Percentiles rank a stretch among this genome's conserved stretches.
These are phyloP conservation scores for Parasteatoda lunata DNA, from an alignment of 2,888 invertebrate species.

Conservation along the genomic window DNA sequence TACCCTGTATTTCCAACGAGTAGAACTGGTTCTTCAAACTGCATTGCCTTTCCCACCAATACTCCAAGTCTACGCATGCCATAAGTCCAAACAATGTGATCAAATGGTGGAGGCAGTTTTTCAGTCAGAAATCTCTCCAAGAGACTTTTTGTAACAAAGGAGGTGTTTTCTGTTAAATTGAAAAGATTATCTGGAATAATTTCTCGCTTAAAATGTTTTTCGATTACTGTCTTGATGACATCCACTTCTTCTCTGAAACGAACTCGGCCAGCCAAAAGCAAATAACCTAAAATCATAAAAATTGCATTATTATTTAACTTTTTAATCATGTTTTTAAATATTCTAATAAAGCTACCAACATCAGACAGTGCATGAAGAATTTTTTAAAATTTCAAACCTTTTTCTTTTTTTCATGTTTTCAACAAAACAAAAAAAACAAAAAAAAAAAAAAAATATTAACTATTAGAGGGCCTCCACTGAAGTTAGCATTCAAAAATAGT, in stretches of 20 bases:
- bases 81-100: constrained; percentile 94
- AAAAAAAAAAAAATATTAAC: no score
- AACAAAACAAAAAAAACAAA: no score
- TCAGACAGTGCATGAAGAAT: no score
- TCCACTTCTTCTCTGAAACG: constrained; percentile 84
- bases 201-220: constrained; percentile 82
- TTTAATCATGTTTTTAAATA: no score
- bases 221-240: constrained; percentile 83
- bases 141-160: constrained; percentile 26
- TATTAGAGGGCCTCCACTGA: no score
- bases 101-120: constrained; percentile 76
- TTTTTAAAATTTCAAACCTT: no score
- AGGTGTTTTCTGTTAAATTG: constrained; percentile 71
- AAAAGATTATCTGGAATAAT: constrained; percentile 84
- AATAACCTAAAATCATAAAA: constrained; percentile 79
- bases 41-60: constrained; percentile 82
- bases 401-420: no score
- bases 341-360: no score
- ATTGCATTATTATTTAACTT: no score
- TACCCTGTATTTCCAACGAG: constrained; percentile 95
- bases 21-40: constrained; percentile 94
- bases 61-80: constrained; percentile 86
- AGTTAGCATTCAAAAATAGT: no score
- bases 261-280: constrained; percentile 94
- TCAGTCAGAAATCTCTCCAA: constrained; percentile 15